Base-by-base conservation (phyloP, 2,888 invertebrate species). In the Blastobasis adustella region DNA sequence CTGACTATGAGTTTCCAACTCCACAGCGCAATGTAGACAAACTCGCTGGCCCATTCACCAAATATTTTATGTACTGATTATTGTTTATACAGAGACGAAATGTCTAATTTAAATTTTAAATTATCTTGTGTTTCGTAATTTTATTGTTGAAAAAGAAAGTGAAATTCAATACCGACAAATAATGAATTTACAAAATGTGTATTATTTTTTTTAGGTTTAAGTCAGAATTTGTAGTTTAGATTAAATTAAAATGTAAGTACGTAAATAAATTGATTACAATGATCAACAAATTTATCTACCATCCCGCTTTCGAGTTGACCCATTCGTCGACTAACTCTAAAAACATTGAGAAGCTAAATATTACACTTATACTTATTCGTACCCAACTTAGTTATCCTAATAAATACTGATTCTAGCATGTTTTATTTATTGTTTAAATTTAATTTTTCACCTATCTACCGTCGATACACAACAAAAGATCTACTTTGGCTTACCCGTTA, bases 261-360 rank as follows among this genome's bases (percentile, higher is more conserved):
- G 10, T 43, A 45, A 44, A 44, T 36, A 45, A 45, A 6, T 23
- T 41, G 7, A 41, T 41, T 41, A 50, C 51, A 49, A 53, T 53
- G 23, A 53, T 57, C 67, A 83, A 82, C 82, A 80, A 76, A 80
- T 84, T 87, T 86, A 80, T 88, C 83, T 81, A 69, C 66, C 84
- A 82, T 65, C 82, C 78, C 67, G 80, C 70, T 72, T 69, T 66
- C 73, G 84, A 82, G 76, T 79, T 73, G 87, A 82, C 88, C 71
- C 88, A 88, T 84, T 79, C 85, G 88, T 88, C 88, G 86, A 87
- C 87, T 88, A 88, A 88, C 83, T 82, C 87, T 88, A 88, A 87
- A 78, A 85, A 86, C 88, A 88, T 79, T 85, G 88, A 88, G 82
- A 88, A 88, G 88, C 88, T 88, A 88, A 82, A 67, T 71, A 76